Percentiles rank a stretch among this genome's conserved stretches.
Conservation (phyloP, 2,888 invertebrate genomes). For the Drosophila macrothrix region DNA sequence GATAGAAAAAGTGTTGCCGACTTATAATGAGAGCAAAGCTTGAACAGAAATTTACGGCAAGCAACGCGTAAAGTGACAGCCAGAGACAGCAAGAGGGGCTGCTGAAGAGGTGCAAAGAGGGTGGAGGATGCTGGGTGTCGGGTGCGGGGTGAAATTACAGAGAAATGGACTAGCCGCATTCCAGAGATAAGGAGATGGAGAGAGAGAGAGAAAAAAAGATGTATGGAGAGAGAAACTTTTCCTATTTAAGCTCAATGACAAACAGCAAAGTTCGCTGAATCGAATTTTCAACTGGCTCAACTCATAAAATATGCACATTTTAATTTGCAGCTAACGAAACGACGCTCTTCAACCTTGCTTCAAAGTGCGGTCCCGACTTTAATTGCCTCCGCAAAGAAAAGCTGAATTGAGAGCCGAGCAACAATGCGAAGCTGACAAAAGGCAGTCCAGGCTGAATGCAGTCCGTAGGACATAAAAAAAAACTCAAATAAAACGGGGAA, state of each 20-base stretch:
- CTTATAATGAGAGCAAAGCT: conserved; percentile 74
- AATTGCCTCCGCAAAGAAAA: conserved; percentile 30
- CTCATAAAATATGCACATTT: conserved; percentile 63
- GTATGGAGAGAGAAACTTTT: conserved; percentile 35
- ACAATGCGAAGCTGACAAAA: conserved; percentile 32
- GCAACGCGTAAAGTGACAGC: conserved; percentile 54
- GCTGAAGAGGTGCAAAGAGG: background rate
- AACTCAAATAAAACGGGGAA: background rate
- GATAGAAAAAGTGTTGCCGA: conserved; percentile 65
- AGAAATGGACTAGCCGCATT: conserved; percentile 29
- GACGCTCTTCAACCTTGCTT: conserved; percentile 20
- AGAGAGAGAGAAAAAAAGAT: background rate
- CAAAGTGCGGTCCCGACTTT: conserved; percentile 22
- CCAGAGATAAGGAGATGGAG: background rate
- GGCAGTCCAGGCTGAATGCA: conserved; percentile 19
- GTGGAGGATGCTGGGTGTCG: background rate
- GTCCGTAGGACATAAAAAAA: conserved; percentile 7
- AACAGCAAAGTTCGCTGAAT: conserved; percentile 52
- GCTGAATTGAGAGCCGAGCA: background rate
- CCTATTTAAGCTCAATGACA: conserved; percentile 61
- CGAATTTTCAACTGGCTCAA: conserved; percentile 33
- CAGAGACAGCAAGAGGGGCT: conserved; percentile 6
- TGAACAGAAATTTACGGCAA: conserved; percentile 63
- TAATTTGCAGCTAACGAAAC: conserved; percentile 44
- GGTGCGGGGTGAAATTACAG: background rate